A percentile compares a stretch with the other conserved stretches of the same genome.
Conservation (phyloP, 37 sponge, comb jelly and placozoan species). For the Dysidea cf. avara region DNA sequence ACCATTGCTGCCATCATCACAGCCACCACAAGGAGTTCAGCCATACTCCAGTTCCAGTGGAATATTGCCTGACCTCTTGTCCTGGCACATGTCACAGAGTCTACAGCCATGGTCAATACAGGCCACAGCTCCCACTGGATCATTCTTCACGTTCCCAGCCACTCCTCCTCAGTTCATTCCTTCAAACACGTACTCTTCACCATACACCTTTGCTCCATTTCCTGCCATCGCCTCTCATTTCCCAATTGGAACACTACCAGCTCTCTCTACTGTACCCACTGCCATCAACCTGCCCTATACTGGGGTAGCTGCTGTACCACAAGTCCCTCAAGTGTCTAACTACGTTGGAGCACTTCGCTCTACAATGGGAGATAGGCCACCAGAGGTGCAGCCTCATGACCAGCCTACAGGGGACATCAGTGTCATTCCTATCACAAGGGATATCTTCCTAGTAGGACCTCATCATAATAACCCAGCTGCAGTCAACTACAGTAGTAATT, state of each 20-base stretch:
- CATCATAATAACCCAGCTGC: too few species aligned
- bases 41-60: background rate
- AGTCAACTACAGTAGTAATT: too few species aligned
- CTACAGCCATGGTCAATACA: conserved; percentile 61
- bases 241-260: too few species aligned
- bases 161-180: conserved; percentile 68
- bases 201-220: conserved; percentile 75
- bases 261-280: conserved; percentile 12
- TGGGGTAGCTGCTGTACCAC: conserved; percentile 36
- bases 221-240: conserved; percentile 37
- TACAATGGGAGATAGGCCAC: too few species aligned
- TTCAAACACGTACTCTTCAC: conserved; percentile 69
- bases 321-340: too few species aligned
- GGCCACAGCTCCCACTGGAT: conserved; percentile 27
- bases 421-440: too few species aligned
- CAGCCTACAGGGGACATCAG: too few species aligned
- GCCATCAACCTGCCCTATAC: conserved; percentile 34
- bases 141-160: conserved; percentile 77
- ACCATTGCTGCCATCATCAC: too few species aligned
- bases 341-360: too few species aligned
- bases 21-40: too few species aligned
- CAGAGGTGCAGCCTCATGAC: too few species aligned
- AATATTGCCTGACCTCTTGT: conserved; percentile 40
- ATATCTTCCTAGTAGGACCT: too few species aligned
- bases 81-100: conserved; percentile 67